phyloP scores from a whole-genome alignment of 2,888 invertebrate genomes.

The Neoitamus cyanurus region DNA sequence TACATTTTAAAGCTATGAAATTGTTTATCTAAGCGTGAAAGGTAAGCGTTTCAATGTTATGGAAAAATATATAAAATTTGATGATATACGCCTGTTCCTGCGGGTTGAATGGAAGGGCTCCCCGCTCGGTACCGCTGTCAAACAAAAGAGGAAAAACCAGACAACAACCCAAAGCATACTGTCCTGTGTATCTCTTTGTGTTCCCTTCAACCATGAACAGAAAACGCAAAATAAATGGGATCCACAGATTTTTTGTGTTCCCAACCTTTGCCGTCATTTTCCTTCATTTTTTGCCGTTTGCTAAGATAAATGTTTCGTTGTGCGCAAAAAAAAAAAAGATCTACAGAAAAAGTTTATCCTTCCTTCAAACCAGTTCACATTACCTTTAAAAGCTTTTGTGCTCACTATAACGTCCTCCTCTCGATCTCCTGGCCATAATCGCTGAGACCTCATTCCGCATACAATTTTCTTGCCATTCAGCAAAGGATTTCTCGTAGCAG shows the following conservation, averaged over 20 bases:
- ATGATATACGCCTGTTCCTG: slow-evolving; percentile 46
- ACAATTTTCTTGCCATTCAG: slow-evolving; percentile 15
- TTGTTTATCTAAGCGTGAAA: slow-evolving; percentile 52
- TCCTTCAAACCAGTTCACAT: slow-evolving; percentile 42
- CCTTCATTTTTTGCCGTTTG: slow-evolving; percentile 32
- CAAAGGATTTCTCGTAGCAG: neutral
- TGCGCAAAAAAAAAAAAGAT: neutral
- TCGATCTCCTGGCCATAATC: slow-evolving; percentile 4
- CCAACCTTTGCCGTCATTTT: slow-evolving; percentile 43
- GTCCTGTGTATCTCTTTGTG: slow-evolving; percentile 36
- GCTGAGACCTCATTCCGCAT: neutral
- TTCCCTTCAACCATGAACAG: slow-evolving; percentile 43
- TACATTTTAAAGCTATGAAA: slow-evolving; percentile 49
- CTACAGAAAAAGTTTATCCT: slow-evolving; percentile 25
- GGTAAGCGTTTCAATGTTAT: slow-evolving; percentile 49
- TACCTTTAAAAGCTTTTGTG: slow-evolving; percentile 35
- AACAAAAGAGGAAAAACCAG: neutral
- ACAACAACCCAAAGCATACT: slow-evolving; percentile 32
- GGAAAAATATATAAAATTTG: slow-evolving; percentile 50
- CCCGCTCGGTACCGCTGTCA: neutral
- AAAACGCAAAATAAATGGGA: slow-evolving; percentile 45
- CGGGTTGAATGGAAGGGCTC: neutral
- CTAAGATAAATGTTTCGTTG: slow-evolving; percentile 44
- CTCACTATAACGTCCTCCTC: neutral
- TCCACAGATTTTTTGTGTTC: slow-evolving; percentile 32